phyloP scores from a whole-genome alignment of 2,113 vertebrate genomes.

The Mormyrus lacerda region DNA sequence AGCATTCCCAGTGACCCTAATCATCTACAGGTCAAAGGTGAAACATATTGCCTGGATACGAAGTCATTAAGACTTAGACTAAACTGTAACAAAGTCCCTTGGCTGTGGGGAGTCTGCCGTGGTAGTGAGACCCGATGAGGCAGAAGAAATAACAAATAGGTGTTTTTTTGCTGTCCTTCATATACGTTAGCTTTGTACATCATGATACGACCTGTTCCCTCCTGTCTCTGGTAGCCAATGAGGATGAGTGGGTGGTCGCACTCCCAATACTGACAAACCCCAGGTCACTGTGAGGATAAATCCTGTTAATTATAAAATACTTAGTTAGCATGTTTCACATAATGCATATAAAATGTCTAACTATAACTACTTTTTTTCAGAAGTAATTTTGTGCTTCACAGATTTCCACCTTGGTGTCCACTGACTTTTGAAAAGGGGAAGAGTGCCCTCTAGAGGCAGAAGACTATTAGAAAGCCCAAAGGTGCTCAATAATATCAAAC shows the following conservation, averaged over 20 bases:
- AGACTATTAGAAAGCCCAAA: neutral
- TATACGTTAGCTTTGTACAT: neutral
- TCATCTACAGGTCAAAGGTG: neutral
- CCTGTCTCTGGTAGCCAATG: neutral
- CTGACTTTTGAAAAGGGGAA: conserved; percentile 1
- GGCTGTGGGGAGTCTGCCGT: neutral
- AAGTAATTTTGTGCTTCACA: neutral
- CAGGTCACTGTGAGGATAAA: neutral
- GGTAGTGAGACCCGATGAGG: too few species aligned
- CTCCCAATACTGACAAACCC: neutral
- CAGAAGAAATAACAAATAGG: neutral
- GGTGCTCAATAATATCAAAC: neutral
- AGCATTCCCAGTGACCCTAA: neutral
- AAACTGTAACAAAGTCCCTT: too few species aligned
- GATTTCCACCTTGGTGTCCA: neutral
- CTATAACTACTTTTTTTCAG: neutral
- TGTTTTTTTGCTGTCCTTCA: neutral
- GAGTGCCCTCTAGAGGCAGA: conserved; percentile 5
- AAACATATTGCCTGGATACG: neutral
- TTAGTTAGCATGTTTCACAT: neutral
- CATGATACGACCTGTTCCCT: neutral
- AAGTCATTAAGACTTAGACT: neutral
- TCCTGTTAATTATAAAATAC: neutral
- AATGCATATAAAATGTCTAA: neutral
- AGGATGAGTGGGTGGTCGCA: neutral